Percentiles rank a stretch among this genome's conserved stretches.
phyloP scores from a whole-genome alignment of 2,888 invertebrate species.

The Campopleginae sp. region DNA sequence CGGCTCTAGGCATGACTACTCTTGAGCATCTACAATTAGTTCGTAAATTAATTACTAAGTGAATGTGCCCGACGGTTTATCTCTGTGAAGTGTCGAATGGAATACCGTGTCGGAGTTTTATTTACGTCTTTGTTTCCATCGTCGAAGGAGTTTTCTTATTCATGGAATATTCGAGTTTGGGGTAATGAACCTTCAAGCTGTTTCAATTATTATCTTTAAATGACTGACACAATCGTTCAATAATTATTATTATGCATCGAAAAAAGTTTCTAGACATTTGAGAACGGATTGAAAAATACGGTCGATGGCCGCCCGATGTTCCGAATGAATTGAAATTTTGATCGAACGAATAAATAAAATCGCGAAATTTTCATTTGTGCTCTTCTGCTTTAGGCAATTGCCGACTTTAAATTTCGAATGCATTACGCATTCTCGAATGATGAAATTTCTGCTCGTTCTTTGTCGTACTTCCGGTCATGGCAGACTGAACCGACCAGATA shows the following conservation, averaged over 20 bases:
- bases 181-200: too few species aligned
- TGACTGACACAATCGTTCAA: not conserved
- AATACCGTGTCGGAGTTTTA: too few species aligned
- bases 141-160: too few species aligned
- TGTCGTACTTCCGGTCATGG: conserved; percentile 44
- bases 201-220: not conserved
- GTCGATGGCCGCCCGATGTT: not conserved
- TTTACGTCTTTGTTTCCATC: too few species aligned
- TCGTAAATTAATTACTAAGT: too few species aligned
- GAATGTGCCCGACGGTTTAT: too few species aligned
- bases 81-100: too few species aligned
- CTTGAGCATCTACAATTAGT: too few species aligned
- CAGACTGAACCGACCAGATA: conserved; percentile 4
- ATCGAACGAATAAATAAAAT: not conserved
- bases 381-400: not conserved
- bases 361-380: not conserved
- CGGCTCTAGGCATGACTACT: too few species aligned
- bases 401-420: not conserved
- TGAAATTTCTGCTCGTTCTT: conserved; percentile 55
- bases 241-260: not conserved
- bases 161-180: too few species aligned
- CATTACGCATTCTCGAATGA: conserved; percentile 26
- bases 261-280: not conserved
- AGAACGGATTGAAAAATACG: not conserved
- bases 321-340: not conserved